phyloP scores from a whole-genome alignment of 2,797 vertebrate species.

The Prunella strophiata region DNA sequence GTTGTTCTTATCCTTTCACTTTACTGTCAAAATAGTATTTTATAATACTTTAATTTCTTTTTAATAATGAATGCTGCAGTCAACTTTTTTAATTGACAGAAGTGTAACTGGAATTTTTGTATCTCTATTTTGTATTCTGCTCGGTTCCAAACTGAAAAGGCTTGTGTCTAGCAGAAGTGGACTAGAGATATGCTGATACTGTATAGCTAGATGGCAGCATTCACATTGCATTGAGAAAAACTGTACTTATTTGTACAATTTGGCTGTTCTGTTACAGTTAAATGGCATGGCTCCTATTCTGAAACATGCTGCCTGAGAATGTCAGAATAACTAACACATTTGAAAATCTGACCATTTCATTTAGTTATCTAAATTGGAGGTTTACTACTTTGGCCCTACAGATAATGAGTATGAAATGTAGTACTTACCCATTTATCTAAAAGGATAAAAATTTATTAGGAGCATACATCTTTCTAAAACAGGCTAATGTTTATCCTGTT shows the following conservation, averaged over 20 bases:
- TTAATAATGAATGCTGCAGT: neutral
- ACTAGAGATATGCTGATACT: neutral
- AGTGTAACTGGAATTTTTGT: neutral
- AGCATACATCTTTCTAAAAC: neutral
- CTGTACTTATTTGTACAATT: neutral
- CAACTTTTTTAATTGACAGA: neutral
- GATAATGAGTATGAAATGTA: neutral
- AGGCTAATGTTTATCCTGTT: neutral
- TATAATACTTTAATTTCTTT: neutral
- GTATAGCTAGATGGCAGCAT: slow-evolving; percentile 45
- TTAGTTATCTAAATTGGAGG: neutral
- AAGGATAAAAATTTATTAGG: neutral
- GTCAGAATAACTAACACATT: neutral
- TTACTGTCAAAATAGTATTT: neutral
- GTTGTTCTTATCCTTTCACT: neutral
- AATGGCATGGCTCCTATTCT: neutral
- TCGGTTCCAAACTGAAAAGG: neutral
- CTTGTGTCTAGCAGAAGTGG: neutral
- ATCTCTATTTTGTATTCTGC: neutral
- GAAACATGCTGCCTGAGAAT: too few relatives aligned
- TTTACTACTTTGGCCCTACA: neutral
- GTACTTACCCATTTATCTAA: neutral
- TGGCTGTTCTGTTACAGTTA: neutral
- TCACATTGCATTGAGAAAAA: slow-evolving; percentile 30
- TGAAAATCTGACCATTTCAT: neutral